Evolutionary conservation across 1,140 invertebrate species (phyloP).

Genomic region (Brachionus manjavacas): DNA sequence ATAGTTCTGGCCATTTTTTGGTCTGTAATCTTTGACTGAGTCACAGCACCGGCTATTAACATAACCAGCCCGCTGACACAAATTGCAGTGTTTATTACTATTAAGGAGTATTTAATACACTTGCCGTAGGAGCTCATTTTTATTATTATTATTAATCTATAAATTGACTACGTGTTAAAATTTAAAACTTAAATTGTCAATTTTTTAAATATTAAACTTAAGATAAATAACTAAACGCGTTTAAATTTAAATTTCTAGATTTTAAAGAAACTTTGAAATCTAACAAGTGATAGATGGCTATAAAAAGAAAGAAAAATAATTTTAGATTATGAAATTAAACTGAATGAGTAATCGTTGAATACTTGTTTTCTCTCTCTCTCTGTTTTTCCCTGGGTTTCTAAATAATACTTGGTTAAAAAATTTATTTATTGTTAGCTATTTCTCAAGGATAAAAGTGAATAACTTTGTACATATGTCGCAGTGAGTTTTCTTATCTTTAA

Average conservation of each 20-base stretch:
- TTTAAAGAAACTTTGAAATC: conserved; percentile 1
- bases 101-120: conserved; percentile 34
- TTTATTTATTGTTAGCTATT: neutral
- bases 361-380: neutral
- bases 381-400: neutral
- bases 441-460: neutral
- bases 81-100: neutral
- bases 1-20: conserved; percentile 17
- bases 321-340: conserved; percentile 19
- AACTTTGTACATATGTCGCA: neutral
- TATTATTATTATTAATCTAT: neutral
- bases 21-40: neutral
- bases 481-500: neutral
- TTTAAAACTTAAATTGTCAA: neutral
- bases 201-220: neutral
- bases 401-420: neutral
- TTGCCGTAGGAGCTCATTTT: conserved; percentile 12
- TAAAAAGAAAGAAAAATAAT: neutral
- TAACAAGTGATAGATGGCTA: conserved; percentile 12
- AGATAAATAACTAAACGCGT: conserved; percentile 2
- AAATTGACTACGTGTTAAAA: conserved; percentile 29
- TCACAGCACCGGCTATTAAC: conserved; percentile 34
- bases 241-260: neutral
- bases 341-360: neutral
- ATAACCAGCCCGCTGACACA: conserved; percentile 28